Percentiles rank a stretch among this genome's conserved stretches.
Evolutionary conservation across 2,888 invertebrate species (phyloP).

Genomic region (Eremobia ochroleuca): DNA sequence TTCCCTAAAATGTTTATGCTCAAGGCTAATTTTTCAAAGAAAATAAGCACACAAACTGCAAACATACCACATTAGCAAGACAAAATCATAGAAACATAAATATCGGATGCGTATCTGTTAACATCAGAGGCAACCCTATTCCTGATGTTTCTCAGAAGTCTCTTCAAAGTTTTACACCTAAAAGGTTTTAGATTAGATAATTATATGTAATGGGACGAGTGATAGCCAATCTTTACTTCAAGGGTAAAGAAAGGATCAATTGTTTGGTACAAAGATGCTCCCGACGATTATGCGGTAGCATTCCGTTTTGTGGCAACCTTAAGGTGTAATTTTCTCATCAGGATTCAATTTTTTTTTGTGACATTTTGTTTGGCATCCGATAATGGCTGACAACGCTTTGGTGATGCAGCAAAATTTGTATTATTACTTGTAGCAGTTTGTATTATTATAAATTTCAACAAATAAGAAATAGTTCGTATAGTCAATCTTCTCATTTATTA

Average conservation of each 20-base stretch:
- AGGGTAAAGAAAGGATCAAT: slow-evolving; percentile 75
- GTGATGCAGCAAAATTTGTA: slow-evolving; percentile 58
- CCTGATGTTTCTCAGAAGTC: slow-evolving; percentile 85
- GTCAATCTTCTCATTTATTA: background rate
- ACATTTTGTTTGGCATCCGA: slow-evolving; percentile 59
- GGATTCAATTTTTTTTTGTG: slow-evolving; percentile 61
- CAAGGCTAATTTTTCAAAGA: background rate
- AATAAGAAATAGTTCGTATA: background rate
- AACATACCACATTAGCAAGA: background rate
- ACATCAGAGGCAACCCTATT: slow-evolving; percentile 64
- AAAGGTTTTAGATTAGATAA: slow-evolving; percentile 91
- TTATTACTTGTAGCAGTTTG: slow-evolving; percentile 12
- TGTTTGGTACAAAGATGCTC: slow-evolving; percentile 81
- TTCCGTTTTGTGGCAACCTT: slow-evolving; percentile 72
- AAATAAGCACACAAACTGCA: background rate
- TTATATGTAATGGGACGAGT: slow-evolving; percentile 85
- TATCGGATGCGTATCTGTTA: slow-evolving; percentile 31
- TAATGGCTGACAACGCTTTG: slow-evolving; percentile 62
- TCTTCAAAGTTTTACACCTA: slow-evolving; percentile 84
- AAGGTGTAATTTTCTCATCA: slow-evolving; percentile 83
- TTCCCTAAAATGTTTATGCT: background rate
- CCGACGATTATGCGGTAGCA: slow-evolving; percentile 86
- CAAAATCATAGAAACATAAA: slow-evolving; percentile 12
- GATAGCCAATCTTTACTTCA: slow-evolving; percentile 78
- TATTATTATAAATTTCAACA: background rate